Evolutionary conservation across 2,797 vertebrate genomes (phyloP).

Genomic region (Takifugu ocellatus): DNA sequence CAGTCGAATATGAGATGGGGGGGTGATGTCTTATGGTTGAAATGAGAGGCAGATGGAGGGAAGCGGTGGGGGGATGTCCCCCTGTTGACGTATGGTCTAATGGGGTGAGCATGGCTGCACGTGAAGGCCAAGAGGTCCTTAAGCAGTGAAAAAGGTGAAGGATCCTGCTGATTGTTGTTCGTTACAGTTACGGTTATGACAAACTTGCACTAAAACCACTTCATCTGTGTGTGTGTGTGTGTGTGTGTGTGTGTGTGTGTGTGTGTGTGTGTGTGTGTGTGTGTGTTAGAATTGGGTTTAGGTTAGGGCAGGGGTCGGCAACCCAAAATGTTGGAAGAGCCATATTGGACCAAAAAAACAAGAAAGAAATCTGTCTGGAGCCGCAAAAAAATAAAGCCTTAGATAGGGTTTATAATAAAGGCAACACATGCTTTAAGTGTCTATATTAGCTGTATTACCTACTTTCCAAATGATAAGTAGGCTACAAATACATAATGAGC

Average conservation of each 20-base stretch:
- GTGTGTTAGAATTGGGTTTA: too few species aligned
- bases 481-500: too few species aligned
- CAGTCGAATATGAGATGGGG: slow-evolving; percentile 51
- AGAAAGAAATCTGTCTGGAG: too few species aligned
- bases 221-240: slow-evolving; percentile 10
- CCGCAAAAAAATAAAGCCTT: too few species aligned
- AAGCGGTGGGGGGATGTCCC: slow-evolving; percentile 37
- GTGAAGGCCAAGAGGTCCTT: slow-evolving; percentile 21
- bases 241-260: not conserved
- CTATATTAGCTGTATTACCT: too few species aligned
- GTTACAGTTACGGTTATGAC: slow-evolving; percentile 61
- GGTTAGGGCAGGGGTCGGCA: too few species aligned
- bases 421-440: too few species aligned
- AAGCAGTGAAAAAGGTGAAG: slow-evolving; percentile 47
- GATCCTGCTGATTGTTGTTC: slow-evolving; percentile 48
- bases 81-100: slow-evolving; percentile 54
- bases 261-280: too few species aligned
- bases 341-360: too few species aligned
- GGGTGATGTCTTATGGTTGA: slow-evolving; percentile 44
- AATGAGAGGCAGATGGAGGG: slow-evolving; percentile 24
- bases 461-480: too few species aligned
- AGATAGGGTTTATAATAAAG: too few species aligned
- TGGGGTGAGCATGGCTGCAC: slow-evolving; percentile 5
- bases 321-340: too few species aligned
- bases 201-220: slow-evolving; percentile 29